These are phyloP conservation scores for Hepsetus odoe DNA, from an alignment of 2,113 vertebrate species.

Conservation along the genomic window DNA sequence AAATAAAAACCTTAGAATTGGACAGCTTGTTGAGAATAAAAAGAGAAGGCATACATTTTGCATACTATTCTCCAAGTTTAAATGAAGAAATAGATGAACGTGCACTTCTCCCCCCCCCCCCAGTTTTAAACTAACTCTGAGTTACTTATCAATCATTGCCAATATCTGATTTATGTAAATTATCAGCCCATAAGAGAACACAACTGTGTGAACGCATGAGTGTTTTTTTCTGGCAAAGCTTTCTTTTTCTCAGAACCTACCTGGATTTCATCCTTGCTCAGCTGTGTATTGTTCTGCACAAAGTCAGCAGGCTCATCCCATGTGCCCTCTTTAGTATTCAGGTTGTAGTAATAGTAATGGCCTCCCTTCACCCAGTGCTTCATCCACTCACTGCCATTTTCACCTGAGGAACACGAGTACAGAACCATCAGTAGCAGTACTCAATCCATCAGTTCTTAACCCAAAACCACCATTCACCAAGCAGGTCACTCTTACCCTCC, in stretches of 20 bases:
- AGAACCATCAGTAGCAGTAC: not conserved
- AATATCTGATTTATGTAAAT: too few relatives aligned
- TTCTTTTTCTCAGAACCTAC: slow-evolving; percentile 69
- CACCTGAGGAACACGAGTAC: slow-evolving; percentile 69
- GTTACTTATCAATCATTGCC: too few relatives aligned
- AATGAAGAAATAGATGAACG: too few relatives aligned
- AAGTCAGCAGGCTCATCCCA: slow-evolving; percentile 89
- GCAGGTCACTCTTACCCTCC: slow-evolving; percentile 74
- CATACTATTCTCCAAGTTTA: too few relatives aligned
- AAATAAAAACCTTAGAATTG: too few relatives aligned
- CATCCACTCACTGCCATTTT: slow-evolving; percentile 87
- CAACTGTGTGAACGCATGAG: too few relatives aligned
- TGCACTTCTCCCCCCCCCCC: too few relatives aligned
- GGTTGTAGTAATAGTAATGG: slow-evolving; percentile 92
- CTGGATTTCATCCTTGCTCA: slow-evolving; percentile 95
- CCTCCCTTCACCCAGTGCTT: slow-evolving; percentile 97
- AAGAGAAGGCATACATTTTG: too few relatives aligned
- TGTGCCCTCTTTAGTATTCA: slow-evolving; percentile 80
- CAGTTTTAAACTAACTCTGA: too few relatives aligned
- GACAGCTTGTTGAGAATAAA: too few relatives aligned
- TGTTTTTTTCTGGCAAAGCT: too few relatives aligned
- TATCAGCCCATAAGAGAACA: too few relatives aligned
- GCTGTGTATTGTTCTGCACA: slow-evolving; percentile 84
- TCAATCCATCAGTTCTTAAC: not conserved
- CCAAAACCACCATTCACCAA: not conserved